These are phyloP conservation scores for Drepana arcuata DNA, from an alignment of 1,140 invertebrate species.

Conservation along the genomic window DNA sequence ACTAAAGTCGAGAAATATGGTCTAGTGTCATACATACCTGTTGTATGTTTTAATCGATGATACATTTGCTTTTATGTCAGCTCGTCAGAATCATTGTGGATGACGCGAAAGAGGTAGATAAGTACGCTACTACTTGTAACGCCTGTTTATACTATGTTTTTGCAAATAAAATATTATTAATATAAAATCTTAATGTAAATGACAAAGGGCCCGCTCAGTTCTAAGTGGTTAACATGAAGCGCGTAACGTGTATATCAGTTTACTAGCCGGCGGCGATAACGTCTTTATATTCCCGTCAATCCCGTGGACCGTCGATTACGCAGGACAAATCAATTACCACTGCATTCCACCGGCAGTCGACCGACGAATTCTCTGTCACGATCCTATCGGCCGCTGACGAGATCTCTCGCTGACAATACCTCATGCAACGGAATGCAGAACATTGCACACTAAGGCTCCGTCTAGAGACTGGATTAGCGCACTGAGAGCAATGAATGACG, in stretches of 20 bases:
- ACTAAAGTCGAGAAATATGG: no score
- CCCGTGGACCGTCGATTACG: conserved; percentile 51
- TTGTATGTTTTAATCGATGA: no score
- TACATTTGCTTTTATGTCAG: no score
- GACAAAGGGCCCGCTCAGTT: no score
- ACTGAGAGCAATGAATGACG: conserved; percentile 47
- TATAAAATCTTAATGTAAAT: no score
- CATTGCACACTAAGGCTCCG: conserved; percentile 37
- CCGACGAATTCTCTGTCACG: conserved; percentile 66
- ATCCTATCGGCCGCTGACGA: conserved; percentile 51
- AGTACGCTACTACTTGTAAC: conserved; percentile 1
- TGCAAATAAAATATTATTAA: no score
- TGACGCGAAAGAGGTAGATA: no score
- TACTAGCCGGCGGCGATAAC: conserved; percentile 18
- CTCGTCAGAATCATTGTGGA: no score
- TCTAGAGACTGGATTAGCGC: conserved; percentile 36
- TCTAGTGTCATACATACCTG: no score
- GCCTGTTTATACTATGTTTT: no score
- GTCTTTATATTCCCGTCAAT: conserved; percentile 54
- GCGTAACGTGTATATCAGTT: no score
- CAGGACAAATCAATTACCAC: conserved; percentile 68
- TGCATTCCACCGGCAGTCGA: conserved; percentile 53
- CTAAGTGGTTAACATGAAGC: no score
- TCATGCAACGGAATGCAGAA: conserved; percentile 43
- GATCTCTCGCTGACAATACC: conserved; percentile 41